phyloP scores from a whole-genome alignment of 2,113 vertebrate species.

The Podarcis cretensis region DNA sequence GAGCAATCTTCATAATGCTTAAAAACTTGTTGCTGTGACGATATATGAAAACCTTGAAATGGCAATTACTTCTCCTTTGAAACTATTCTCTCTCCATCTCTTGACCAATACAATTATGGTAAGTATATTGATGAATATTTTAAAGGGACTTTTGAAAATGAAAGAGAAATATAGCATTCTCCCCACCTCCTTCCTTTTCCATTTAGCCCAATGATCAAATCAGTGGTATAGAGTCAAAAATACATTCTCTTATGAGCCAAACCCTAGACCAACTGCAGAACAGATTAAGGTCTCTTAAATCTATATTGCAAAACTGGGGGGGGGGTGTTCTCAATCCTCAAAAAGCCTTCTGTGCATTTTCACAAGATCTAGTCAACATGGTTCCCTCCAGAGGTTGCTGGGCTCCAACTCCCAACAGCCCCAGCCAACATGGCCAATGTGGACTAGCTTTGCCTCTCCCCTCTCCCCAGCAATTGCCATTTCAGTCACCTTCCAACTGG shows the following conservation, averaged over 20 bases:
- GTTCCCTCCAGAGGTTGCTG: too few species aligned
- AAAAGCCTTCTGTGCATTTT: not conserved
- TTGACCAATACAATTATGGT: conserved; percentile 4
- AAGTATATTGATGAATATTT: conserved; percentile 26
- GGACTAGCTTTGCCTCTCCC: too few species aligned
- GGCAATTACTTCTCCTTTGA: conserved; percentile 8
- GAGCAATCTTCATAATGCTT: not conserved
- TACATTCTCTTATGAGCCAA: conserved; percentile 39
- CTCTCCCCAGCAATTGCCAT: too few species aligned
- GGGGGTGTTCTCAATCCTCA: conserved; percentile 39
- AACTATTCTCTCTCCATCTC: not conserved
- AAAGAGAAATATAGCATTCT: not conserved
- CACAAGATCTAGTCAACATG: not conserved
- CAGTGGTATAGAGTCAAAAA: conserved; percentile 53
- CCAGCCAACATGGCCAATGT: too few species aligned
- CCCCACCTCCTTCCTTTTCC: not conserved
- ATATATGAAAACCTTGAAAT: not conserved
- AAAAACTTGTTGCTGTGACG: conserved; percentile 30
- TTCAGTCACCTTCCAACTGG: too few species aligned
- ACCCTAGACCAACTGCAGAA: conserved; percentile 27
- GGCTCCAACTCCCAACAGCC: too few species aligned
- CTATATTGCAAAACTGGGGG: not conserved
- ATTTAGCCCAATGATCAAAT: conserved; percentile 47
- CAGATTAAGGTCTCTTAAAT: conserved; percentile 31
- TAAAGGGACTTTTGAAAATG: conserved; percentile 22